Evolutionary conservation across 2,797 vertebrate genomes (phyloP).

Genomic region (Bryconaethiops microstoma): DNA sequence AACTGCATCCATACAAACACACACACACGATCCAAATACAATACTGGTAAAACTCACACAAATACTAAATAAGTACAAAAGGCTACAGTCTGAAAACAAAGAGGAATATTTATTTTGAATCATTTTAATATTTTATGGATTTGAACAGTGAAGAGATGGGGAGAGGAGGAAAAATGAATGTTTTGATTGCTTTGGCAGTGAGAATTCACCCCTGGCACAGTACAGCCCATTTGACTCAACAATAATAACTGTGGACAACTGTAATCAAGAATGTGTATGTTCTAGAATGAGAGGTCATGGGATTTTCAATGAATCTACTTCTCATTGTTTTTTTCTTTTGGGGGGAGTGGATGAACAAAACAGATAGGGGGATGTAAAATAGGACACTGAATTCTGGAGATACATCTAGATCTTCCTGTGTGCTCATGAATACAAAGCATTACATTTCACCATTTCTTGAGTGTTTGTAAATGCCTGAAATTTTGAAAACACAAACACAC

Average conservation of each 20-base stretch:
- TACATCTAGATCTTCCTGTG: not conserved
- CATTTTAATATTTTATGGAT: not conserved
- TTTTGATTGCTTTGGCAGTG: not conserved
- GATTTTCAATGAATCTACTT: not conserved
- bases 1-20: conserved; percentile 1
- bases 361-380: too few relatives aligned
- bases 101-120: not conserved
- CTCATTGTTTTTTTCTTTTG: not conserved
- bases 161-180: not conserved
- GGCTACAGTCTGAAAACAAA: not conserved
- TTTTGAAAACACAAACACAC: too few relatives aligned
- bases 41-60: not conserved
- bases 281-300: not conserved
- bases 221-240: not conserved
- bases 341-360: too few relatives aligned
- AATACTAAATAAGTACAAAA: not conserved
- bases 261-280: not conserved
- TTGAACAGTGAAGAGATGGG: not conserved
- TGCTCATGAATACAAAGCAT: too few relatives aligned
- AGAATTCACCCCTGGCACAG: not conserved
- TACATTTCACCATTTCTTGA: too few relatives aligned
- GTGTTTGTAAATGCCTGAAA: too few relatives aligned
- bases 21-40: not conserved
- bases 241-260: not conserved
- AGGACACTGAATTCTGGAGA: not conserved